Evolutionary conservation across 1,140 invertebrate genomes (phyloP).

Genomic region (Periplaneta americana): DNA sequence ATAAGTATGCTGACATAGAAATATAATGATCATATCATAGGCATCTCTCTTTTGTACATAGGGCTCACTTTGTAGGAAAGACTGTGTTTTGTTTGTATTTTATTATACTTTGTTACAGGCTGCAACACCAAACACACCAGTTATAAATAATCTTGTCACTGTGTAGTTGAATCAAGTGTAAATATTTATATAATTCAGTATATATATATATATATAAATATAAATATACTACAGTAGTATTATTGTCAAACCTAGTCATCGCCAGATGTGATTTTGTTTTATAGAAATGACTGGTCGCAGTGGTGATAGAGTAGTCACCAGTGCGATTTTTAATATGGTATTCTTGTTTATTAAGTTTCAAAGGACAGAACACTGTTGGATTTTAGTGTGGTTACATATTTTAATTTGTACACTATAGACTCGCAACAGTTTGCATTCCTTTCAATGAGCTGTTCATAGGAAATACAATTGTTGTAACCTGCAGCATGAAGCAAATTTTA

Average conservation of each 20-base stretch:
- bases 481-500: not conserved
- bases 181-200: not conserved
- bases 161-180: not conserved
- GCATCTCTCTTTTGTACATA: not conserved
- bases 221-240: not conserved
- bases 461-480: too few species aligned
- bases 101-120: not conserved
- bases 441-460: too few species aligned
- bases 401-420: not conserved
- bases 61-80: not conserved
- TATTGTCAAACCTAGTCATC: conserved; percentile 8
- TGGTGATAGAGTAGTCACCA: not conserved
- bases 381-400: not conserved
- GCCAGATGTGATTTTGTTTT: conserved; percentile 7
- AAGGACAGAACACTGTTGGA: not conserved
- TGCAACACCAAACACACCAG: not conserved
- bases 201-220: not conserved
- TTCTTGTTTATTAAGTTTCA: not conserved
- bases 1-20: not conserved
- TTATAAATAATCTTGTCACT: not conserved
- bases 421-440: not conserved
- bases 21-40: not conserved
- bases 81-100: not conserved
- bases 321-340: not conserved
- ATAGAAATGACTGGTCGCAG: not conserved